Evolutionary conservation across 2,888 invertebrate genomes (phyloP).

Genomic region (Gastrophysa polygoni): DNA sequence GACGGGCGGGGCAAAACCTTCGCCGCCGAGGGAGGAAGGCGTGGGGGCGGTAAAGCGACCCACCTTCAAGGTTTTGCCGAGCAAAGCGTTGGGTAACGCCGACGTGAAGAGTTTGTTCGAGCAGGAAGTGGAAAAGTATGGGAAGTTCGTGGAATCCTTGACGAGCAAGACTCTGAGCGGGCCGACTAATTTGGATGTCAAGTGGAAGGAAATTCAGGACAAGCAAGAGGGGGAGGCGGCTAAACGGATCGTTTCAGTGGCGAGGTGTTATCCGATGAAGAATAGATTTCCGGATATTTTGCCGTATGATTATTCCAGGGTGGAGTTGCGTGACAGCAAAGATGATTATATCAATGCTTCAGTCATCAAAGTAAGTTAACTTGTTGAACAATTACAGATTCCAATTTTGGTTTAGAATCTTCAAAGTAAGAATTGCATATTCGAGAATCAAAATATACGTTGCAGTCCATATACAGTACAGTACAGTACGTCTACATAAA

Average conservation of each 20-base stretch:
- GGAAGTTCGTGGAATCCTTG: constrained; percentile 82
- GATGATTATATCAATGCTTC: constrained; percentile 95
- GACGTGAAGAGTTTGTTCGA: constrained; percentile 77
- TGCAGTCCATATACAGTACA: no score
- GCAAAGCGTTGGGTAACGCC: constrained; percentile 62
- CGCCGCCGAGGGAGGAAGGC: constrained; percentile 25
- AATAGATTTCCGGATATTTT: constrained; percentile 84
- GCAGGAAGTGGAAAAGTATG: constrained; percentile 85
- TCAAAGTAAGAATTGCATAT: no score
- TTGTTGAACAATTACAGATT: no score
- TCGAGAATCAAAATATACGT: no score
- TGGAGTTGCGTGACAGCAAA: constrained; percentile 75
- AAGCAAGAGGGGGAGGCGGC: constrained; percentile 72
- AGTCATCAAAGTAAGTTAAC: constrained; percentile 76
- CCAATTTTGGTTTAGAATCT: no score
- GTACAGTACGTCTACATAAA: no score
- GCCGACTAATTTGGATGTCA: constrained; percentile 81
- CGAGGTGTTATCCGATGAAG: constrained; percentile 79
- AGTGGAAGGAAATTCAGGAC: constrained; percentile 87
- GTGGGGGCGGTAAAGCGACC: constrained; percentile 36
- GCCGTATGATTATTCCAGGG: constrained; percentile 86
- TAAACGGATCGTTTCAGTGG: constrained; percentile 73
- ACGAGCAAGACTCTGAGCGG: constrained; percentile 81
- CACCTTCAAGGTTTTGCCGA: constrained; percentile 41
- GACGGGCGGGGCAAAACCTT: constrained; percentile 1